Conservation (phyloP, 2,113 vertebrate species). For the Phrynosoma platyrhinos region DNA sequence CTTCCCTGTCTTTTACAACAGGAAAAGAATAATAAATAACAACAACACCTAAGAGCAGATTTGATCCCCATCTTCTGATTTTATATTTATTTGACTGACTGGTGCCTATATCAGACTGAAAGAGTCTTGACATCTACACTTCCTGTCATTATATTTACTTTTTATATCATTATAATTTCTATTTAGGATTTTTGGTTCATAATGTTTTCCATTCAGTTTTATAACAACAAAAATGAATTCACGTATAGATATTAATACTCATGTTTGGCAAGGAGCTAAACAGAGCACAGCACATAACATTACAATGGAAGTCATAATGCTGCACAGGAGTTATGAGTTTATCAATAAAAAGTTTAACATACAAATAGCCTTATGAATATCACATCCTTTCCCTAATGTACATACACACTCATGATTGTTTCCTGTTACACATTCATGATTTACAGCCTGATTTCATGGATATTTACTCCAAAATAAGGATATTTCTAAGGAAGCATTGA, state of each 20-base stretch:
- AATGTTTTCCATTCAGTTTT: not conserved
- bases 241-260: not conserved
- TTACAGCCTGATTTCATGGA: not conserved
- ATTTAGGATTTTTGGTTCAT: not conserved
- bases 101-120: not conserved
- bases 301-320: not conserved
- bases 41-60: too few relatives aligned
- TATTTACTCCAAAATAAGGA: not conserved
- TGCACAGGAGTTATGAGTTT: not conserved
- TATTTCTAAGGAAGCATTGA: not conserved
- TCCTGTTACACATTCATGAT: not conserved
- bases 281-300: not conserved
- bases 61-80: too few relatives aligned
- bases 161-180: not conserved
- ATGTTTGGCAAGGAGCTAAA: not conserved
- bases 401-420: not conserved
- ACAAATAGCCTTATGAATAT: not conserved
- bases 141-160: not conserved
- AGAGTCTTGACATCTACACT: not conserved
- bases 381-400: not conserved
- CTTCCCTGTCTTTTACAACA: too few relatives aligned
- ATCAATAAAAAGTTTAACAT: not conserved
- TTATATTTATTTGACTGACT: not conserved
- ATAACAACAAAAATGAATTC: not conserved
- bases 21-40: too few relatives aligned